Evolutionary conservation across 2,797 vertebrate species (phyloP).

Genomic region (Megaceryle alcyon): DNA sequence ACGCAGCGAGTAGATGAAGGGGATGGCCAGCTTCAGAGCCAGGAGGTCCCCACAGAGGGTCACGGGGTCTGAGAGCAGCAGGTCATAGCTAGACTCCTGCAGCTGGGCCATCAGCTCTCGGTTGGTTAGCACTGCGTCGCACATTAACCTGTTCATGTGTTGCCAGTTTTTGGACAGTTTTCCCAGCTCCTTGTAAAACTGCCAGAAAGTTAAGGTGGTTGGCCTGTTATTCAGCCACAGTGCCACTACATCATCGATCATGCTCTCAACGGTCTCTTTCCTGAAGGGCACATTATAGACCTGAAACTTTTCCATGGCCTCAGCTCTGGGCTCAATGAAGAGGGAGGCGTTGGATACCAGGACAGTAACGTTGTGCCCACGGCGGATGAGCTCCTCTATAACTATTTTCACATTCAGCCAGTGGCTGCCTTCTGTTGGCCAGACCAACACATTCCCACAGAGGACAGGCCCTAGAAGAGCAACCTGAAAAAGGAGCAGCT

Average conservation of each 20-base stretch:
- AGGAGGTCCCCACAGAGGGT: slow-evolving; percentile 82
- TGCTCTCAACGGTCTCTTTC: background rate
- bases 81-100: slow-evolving; percentile 75
- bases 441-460: slow-evolving; percentile 84
- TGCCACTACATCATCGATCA: slow-evolving; percentile 56
- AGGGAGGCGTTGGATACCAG: slow-evolving; percentile 72
- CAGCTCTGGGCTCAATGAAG: slow-evolving; percentile 74
- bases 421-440: slow-evolving; percentile 87
- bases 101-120: slow-evolving; percentile 79
- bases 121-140: slow-evolving; percentile 79
- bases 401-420: slow-evolving; percentile 87
- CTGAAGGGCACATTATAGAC: slow-evolving; percentile 62
- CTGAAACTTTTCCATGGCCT: slow-evolving; percentile 60
- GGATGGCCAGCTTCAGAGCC: slow-evolving; percentile 81
- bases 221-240: slow-evolving; percentile 78
- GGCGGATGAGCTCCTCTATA: slow-evolving; percentile 75
- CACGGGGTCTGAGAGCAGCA: slow-evolving; percentile 84
- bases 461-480: slow-evolving; percentile 53
- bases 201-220: slow-evolving; percentile 74
- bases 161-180: slow-evolving; percentile 49
- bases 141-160: slow-evolving; percentile 48
- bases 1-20: slow-evolving; percentile 81
- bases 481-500: slow-evolving; percentile 60
- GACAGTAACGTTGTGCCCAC: slow-evolving; percentile 82
- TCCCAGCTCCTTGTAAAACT: slow-evolving; percentile 74